Percentiles rank a stretch among this genome's conserved stretches.
phyloP scores from a whole-genome alignment of 2,113 vertebrate species.

The Pterocles orientalis region DNA sequence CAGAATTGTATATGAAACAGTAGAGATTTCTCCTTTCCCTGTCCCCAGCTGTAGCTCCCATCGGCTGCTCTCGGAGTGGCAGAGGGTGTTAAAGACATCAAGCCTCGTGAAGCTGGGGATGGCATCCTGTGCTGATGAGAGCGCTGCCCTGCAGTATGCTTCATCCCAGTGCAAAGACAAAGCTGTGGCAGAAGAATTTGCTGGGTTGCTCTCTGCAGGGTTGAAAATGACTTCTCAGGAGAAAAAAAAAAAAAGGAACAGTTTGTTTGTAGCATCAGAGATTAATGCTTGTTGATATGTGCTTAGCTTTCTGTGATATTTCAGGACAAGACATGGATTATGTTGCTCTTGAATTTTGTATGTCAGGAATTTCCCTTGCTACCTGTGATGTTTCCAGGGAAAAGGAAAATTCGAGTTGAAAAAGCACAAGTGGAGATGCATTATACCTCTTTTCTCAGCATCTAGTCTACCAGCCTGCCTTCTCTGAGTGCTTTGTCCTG shows the following conservation, averaged over 20 bases:
- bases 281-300: not conserved
- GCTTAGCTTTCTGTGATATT: not conserved
- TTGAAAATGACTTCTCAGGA: not conserved
- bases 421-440: not conserved
- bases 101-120: not conserved
- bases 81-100: not conserved
- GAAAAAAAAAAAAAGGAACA: not conserved
- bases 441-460: not conserved
- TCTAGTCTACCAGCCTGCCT: not conserved
- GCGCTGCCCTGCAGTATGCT: not conserved
- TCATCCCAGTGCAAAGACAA: not conserved
- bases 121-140: not conserved
- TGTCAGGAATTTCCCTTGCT: not conserved
- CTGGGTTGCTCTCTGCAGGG: not conserved
- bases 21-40: not conserved
- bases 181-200: not conserved
- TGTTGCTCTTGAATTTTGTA: slow-evolving; percentile 5
- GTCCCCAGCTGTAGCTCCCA: rapidly evolving
- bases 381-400: not conserved
- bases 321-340: not conserved
- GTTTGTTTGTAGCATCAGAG: not conserved
- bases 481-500: slow-evolving; percentile 4
- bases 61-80: rapidly evolving
- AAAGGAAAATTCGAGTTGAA: not conserved
- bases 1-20: not conserved